A percentile compares a stretch with the other conserved stretches of the same genome.
Evolutionary conservation across 2,888 invertebrate genomes (phyloP).

Genomic region (Auanema sp.): DNA sequence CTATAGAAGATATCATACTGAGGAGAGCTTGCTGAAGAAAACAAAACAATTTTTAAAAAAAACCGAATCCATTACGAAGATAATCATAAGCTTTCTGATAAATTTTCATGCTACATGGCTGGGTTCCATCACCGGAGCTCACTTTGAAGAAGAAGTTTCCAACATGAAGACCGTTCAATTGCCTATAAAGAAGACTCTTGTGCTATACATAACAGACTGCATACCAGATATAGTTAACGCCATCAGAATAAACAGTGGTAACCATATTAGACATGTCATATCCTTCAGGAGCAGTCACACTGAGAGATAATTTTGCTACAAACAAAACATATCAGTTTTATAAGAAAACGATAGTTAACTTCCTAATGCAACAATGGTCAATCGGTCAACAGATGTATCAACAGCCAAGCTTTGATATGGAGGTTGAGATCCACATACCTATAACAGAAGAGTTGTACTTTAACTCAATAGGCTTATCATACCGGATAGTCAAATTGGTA

Average conservation of each 20-base stretch:
- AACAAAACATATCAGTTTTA: not conserved
- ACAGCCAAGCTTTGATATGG: conserved; percentile 33
- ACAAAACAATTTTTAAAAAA: not conserved
- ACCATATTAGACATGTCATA: not conserved
- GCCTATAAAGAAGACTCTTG: conserved; percentile 11
- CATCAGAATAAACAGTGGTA: conserved; percentile 20
- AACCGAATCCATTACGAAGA: conserved; percentile 17
- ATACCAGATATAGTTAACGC: conserved; percentile 35
- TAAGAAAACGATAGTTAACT: conserved; percentile 14
- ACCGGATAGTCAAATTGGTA: conserved; percentile 35
- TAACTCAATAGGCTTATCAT: not conserved
- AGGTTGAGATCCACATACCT: conserved; percentile 31
- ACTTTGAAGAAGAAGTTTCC: conserved; percentile 45
- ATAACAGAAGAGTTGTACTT: not conserved
- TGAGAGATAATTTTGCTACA: conserved; percentile 15
- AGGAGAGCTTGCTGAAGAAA: conserved; percentile 3
- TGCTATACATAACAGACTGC: not conserved
- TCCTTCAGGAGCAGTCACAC: conserved; percentile 26
- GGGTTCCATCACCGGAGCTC: conserved; percentile 15
- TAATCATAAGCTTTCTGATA: conserved; percentile 42
- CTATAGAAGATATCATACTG: conserved; percentile 43
- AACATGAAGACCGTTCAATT: conserved; percentile 24
- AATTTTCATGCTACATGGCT: conserved; percentile 39
- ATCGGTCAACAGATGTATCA: conserved; percentile 29
- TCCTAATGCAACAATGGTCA: conserved; percentile 44